Evolutionary conservation across 35 echinoderm and acorn worm genomes (phyloP), one percentile per base, ranked within the genome.

Genomic region (Anneissia japonica): DNA sequence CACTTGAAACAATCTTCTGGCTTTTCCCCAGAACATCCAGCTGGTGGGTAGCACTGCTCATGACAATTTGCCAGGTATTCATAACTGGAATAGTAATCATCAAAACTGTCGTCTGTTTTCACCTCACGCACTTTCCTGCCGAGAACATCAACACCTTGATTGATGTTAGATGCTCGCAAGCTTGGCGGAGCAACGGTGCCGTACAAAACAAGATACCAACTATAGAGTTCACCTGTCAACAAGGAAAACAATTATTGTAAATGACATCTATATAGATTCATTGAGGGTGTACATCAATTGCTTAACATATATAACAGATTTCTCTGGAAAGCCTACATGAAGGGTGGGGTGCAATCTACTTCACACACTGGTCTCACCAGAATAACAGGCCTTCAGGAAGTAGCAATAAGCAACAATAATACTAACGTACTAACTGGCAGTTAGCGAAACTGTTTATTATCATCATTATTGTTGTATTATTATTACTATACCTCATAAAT

Each of bases 151-250:
- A 2, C 19, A 64, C 7, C 19, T 64, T 64, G 11, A 23, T 64
- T 23, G n/a, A n/a, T 64, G 51, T 64, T 23, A 9, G n/a, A 19
- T 64, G 7, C 26, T 64, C 10, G 51, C 11, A 64, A 3, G 21
- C 19, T 3, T 19, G 7, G 51, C 21, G 5, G 21, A 9, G 5
- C 26, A 29, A 87, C 89, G 2, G 96, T 99, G 32, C 96, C 96
- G 26, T 99, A 92, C 83, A 99, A 72, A n/a, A 89, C 79, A 35
- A 94, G 81, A 30, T 75, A 77, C 96, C 92, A 94, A 1, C 82
- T 73, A 37, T 38, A 72, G 2, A 99, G 86, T 5, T 77, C 36
- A 80, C 96, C 96, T 99, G 74, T 46, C 78, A 19, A 39, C 36
- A 82, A 35, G 46, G 46, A 26, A 37, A 79, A 41, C 4, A 72